Base-by-base conservation (phyloP, 2,888 invertebrate genomes). In the Acrocera orbiculus region DNA sequence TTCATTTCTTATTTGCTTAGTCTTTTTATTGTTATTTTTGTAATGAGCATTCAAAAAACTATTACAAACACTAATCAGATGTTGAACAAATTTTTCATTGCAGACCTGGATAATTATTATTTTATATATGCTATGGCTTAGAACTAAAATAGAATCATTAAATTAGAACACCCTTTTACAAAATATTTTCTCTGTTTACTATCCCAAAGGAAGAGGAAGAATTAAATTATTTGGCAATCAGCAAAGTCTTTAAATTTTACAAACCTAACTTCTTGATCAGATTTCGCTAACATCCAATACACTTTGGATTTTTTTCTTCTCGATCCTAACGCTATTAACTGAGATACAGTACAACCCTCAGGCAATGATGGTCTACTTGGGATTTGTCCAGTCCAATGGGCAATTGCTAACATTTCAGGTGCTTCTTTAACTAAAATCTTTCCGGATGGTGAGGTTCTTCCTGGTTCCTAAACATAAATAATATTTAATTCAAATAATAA, bases 251-350 rank as follows among this genome's bases (percentile, higher is more conserved):
- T 5, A 14, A 5, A 9, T 16, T 26, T 11, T 22, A 51, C 71
- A 70, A 56, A 82, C 82, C 73, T 76, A 53, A 82, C 73, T 61
- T 83, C 82, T 14, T 73, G 65, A 43, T 79, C 74, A 11, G 76
- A 76, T 53, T 76, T 74, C 16, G 78, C 79, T 40, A 83, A 67
- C 65, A 83, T 76, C 82, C 81, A 85, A 41, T 79, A 74, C 7
- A 82, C 79, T 43, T 73, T 71, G 5, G 76, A 72, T 5, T 76
- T 71, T 44, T 70, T 67, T 34, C 73, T 63, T 9, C 70, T 59
- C 34, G 75, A 75, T 3, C 82, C 82, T 28, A 83, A 65, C 0
- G 79, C 83, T 62, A 83, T 70, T 22, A 83, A 64, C 54, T 80
- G 79, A n/a, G 73, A 70, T 15, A 77, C 62, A 42, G 66, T 67